Base-by-base conservation (phyloP, 2,797 vertebrate species). In the Phalloptychus januarius region DNA sequence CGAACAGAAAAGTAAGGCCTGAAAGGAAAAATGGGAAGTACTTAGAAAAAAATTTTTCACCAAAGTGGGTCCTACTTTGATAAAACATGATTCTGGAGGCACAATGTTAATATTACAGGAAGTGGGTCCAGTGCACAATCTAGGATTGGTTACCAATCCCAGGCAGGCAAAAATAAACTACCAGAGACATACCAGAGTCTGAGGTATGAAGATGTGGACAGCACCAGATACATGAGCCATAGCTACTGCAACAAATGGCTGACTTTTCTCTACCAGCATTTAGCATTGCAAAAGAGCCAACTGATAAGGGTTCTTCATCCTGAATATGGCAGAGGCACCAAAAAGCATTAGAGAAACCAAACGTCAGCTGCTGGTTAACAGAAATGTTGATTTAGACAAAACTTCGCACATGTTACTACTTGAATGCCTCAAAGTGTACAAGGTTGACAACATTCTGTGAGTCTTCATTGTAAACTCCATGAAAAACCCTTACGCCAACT, bases 41-140 rank as follows among this genome's bases (percentile, higher is more conserved):
- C 63, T 79, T 79, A 83, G 83, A 85, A 89, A 87, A 83, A 80
- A 85, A 85, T 91, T 81, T 91, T 86, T 86, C 83, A 86, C 83
- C 91, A 91, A 95, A 95, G 94, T 93, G 93, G 88, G 92, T 89
- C 81, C 87, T 2, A 58, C 56, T 52, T 52, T 52, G 50, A 25
- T 25, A 52, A 52, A 52, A 52, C 8, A 54, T n/a, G 0, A 56
- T 56, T 56, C 54, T n/a, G 11, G 4, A 56, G 11, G 54, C 54
- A 28, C 52, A 54, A 4, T 10, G 12, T 31, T 58, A 58, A 58
- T 58, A n/a, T 58, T 31, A 58, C 15, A 31, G 11, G 7, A 56
- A 12, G 54, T 11, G 54, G 28, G 56, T 58, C 20, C n/a, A 58
- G n/a, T n/a, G 28, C 56, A 54, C 56, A 58, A 58, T 11, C 8